Evolutionary conservation across 2,113 vertebrate genomes (phyloP).

Genomic region (Mungos mungo): DNA sequence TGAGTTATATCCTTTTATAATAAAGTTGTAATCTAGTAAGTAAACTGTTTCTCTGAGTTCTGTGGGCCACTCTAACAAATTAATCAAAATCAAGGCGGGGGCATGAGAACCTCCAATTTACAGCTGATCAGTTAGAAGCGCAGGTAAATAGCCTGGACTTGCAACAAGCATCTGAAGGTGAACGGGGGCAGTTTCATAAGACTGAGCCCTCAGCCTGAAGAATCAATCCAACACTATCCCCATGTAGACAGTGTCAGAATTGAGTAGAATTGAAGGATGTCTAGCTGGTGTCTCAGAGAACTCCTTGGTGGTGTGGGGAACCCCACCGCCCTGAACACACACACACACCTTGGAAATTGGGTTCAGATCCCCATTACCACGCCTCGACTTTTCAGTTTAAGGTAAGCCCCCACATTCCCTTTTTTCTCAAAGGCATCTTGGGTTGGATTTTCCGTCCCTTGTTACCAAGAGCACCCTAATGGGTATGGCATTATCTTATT

Average conservation of each 20-base stretch:
- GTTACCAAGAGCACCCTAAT: not conserved
- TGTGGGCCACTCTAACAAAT: not conserved
- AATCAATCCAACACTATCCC: not conserved
- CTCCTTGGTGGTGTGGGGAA: not conserved
- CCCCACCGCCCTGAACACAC: too few relatives aligned
- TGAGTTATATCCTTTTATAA: not conserved
- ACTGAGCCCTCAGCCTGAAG: not conserved
- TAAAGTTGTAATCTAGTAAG: not conserved
- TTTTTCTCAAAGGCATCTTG: constrained; percentile 22
- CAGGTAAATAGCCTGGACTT: not conserved
- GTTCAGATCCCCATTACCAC: not conserved
- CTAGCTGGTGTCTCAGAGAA: not conserved
- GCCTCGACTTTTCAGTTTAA: not conserved
- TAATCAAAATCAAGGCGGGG: not conserved
- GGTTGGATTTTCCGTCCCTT: constrained; percentile 5
- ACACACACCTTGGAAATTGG: not conserved
- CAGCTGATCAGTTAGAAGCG: not conserved
- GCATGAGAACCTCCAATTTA: not conserved
- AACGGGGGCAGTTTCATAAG: not conserved
- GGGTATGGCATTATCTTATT: not conserved
- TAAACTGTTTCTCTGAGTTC: not conserved
- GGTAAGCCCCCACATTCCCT: not conserved
- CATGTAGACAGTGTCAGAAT: not conserved
- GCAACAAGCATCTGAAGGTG: not conserved
- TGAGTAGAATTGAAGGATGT: not conserved